Evolutionary conservation across 2,797 vertebrate species (phyloP).

Genomic region (Acipenser oxyrinchus): DNA sequence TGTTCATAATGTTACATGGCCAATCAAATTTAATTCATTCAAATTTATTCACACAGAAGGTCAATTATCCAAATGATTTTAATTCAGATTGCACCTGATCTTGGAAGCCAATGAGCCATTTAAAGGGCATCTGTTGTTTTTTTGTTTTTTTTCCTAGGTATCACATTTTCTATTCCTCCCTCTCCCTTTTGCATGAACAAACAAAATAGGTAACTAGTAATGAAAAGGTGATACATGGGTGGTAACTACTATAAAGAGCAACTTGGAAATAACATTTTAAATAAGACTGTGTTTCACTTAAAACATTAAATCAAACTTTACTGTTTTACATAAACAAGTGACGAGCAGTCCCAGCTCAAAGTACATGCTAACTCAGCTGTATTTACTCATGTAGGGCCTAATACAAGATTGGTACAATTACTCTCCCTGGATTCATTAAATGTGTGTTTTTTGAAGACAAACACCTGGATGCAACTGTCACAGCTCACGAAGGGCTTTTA

Average conservation of each 20-base stretch:
- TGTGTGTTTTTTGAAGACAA: neutral
- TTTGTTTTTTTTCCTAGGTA: slow-evolving; percentile 48
- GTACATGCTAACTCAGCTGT: neutral
- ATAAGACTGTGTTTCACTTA: too few species aligned
- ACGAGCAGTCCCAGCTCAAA: too few species aligned
- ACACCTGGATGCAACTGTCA: neutral
- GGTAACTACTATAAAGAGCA: too few species aligned
- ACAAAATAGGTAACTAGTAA: neutral
- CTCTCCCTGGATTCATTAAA: slow-evolving; percentile 1
- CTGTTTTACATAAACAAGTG: too few species aligned
- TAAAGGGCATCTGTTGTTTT: slow-evolving; percentile 60
- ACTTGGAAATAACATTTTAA: too few species aligned
- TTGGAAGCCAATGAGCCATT: slow-evolving; percentile 60
- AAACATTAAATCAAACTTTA: too few species aligned
- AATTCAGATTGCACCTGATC: slow-evolving; percentile 63
- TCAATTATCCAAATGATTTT: slow-evolving; percentile 74
- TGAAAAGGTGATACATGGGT: too few species aligned
- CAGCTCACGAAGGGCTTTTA: neutral
- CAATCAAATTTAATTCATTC: slow-evolving; percentile 75
- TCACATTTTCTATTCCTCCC: slow-evolving; percentile 36
- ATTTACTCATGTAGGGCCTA: slow-evolving; percentile 7
- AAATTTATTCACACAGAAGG: slow-evolving; percentile 73
- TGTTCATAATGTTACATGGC: slow-evolving; percentile 57
- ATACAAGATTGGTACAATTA: neutral
- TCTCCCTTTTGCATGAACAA: slow-evolving; percentile 19